Conservation (phyloP, 2,888 invertebrate genomes). For the Drosophila lacicola region DNA sequence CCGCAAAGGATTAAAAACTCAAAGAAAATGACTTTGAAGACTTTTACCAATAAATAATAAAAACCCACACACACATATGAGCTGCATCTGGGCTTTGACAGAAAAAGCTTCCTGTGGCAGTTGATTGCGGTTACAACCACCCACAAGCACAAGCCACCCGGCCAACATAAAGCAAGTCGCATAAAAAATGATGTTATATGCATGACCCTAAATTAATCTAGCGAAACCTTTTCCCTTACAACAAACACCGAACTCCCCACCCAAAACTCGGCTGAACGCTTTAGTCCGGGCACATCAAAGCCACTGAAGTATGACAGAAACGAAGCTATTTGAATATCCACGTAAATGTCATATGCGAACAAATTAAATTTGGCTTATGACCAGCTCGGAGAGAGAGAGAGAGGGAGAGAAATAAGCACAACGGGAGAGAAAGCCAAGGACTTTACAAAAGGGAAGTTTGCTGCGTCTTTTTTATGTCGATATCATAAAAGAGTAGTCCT, state of each 20-base stretch:
- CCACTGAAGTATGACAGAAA: constrained; percentile 77
- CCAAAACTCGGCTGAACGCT: background rate
- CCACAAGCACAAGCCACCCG: constrained; percentile 10
- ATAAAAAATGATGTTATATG: constrained; percentile 81
- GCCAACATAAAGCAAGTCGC: constrained; percentile 25
- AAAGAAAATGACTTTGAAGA: constrained; percentile 32
- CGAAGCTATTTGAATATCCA: constrained; percentile 78
- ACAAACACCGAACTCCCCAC: constrained; percentile 5
- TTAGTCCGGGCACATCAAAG: constrained; percentile 60
- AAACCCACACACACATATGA: constrained; percentile 42
- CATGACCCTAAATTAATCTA: constrained; percentile 83
- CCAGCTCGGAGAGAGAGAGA: constrained; percentile 31
- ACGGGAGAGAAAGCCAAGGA: constrained; percentile 6
- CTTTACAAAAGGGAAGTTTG: constrained; percentile 12
- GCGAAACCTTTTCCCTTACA: constrained; percentile 74
- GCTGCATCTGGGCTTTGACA: constrained; percentile 30
- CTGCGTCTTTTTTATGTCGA: constrained; percentile 42
- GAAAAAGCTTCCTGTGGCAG: constrained; percentile 54
- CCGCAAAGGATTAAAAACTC: constrained; percentile 54
- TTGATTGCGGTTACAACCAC: constrained; percentile 64
- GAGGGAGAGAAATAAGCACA: background rate
- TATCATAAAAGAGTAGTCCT: constrained; percentile 38
- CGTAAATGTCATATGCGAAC: constrained; percentile 74
- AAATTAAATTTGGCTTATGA: constrained; percentile 80
- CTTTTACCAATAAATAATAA: constrained; percentile 67